Evolutionary conservation across 2,888 invertebrate species (phyloP).

Genomic region (Troides aeacus): DNA sequence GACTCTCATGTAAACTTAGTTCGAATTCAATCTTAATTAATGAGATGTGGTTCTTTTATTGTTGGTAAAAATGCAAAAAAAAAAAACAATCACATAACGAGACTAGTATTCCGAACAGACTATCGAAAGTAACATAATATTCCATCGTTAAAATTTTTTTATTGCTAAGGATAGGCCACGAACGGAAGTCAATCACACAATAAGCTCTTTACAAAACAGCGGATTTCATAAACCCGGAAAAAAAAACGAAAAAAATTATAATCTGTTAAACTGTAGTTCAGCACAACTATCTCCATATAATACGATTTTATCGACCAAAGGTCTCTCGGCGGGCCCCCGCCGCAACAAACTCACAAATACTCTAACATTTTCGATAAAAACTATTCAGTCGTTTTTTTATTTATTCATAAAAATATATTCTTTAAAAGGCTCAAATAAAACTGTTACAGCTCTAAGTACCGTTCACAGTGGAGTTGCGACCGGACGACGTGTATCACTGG

Average conservation of each 20-base stretch:
- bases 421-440: conserved; percentile 79
- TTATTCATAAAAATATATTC: conserved; percentile 78
- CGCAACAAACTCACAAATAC: conserved; percentile 74
- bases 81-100: conserved; percentile 74
- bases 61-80: conserved; percentile 73
- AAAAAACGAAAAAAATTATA: conserved; percentile 48
- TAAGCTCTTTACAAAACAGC: conserved; percentile 65
- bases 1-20: conserved; percentile 60
- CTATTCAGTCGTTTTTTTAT: conserved; percentile 78
- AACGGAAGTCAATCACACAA: conserved; percentile 69
- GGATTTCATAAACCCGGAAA: conserved; percentile 73
- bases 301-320: conserved; percentile 75
- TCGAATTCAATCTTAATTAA: conserved; percentile 73
- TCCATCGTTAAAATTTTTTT: conserved; percentile 39
- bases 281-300: conserved; percentile 74
- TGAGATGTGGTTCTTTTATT: conserved; percentile 73
- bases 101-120: conserved; percentile 75
- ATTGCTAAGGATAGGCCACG: conserved; percentile 74
- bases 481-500: conserved; percentile 58
- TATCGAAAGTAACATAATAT: conserved; percentile 66
- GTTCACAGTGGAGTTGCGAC: conserved; percentile 50
- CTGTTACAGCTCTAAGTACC: conserved; percentile 60
- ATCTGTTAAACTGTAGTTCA: conserved; percentile 57
- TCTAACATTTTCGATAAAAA: conserved; percentile 72
- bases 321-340: conserved; percentile 55